Evolutionary conservation across 2,113 vertebrate species (phyloP).

Genomic region (Kryptolebias marmoratus): DNA sequence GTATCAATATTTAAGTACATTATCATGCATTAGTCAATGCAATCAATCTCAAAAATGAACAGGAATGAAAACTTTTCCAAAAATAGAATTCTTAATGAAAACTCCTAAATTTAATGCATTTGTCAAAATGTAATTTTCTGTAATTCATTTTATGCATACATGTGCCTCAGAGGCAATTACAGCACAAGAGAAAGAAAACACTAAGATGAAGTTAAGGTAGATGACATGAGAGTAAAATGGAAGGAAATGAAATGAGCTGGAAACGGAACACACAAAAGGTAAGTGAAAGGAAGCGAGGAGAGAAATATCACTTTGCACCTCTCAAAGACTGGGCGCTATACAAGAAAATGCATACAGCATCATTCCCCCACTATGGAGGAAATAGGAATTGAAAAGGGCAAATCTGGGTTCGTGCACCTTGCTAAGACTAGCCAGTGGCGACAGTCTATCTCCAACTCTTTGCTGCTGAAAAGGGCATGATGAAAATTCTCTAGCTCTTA

Average conservation of each 20-base stretch:
- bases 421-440: slow-evolving; percentile 74
- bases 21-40: slow-evolving; percentile 4
- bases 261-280: slow-evolving; percentile 11
- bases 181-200: slow-evolving; percentile 14
- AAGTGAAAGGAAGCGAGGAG: not conserved
- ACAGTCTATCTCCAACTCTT: slow-evolving; percentile 72
- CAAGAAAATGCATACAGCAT: slow-evolving; percentile 70
- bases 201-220: slow-evolving; percentile 1
- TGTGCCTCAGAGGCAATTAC: slow-evolving; percentile 21
- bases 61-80: not conserved
- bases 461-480: slow-evolving; percentile 76
- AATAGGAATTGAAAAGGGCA: slow-evolving; percentile 80
- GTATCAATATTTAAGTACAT: slow-evolving; percentile 2
- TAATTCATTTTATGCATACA: slow-evolving; percentile 28
- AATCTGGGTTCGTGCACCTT: slow-evolving; percentile 73
- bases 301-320: slow-evolving; percentile 35
- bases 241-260: slow-evolving; percentile 10
- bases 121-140: slow-evolving; percentile 24
- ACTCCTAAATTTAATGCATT: not conserved
- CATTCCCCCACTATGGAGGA: slow-evolving; percentile 60
- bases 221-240: not conserved
- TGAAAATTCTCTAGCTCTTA: slow-evolving; percentile 75
- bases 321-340: slow-evolving; percentile 33
- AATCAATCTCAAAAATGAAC: slow-evolving; percentile 9
- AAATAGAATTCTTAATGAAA: slow-evolving; percentile 19